Conservation (phyloP, 1,140 invertebrate species). For the Nixonia krombeini region DNA sequence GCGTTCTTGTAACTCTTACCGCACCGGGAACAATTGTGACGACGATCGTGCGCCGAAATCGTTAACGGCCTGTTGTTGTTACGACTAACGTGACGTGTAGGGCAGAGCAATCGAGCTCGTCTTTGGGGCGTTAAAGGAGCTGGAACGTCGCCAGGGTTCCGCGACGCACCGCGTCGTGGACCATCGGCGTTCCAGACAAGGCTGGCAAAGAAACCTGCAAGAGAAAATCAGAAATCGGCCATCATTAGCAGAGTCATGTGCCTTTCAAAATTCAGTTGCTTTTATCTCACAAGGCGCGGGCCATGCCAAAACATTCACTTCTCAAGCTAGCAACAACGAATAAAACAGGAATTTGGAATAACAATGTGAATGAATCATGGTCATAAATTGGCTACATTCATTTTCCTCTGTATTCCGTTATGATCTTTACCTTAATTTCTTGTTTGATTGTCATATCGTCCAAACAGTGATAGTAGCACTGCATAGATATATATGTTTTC, state of each 20-base stretch:
- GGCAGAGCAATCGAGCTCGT: slow-evolving; percentile 61
- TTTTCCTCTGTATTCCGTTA: too few species aligned
- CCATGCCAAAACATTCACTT: slow-evolving; percentile 69
- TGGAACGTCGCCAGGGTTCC: slow-evolving; percentile 47
- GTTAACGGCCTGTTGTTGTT: slow-evolving; percentile 59
- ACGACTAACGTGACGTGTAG: slow-evolving; percentile 53
- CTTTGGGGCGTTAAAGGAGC: slow-evolving; percentile 63
- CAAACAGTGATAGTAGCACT: too few species aligned
- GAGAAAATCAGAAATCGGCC: slow-evolving; percentile 28
- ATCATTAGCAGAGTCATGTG: slow-evolving; percentile 26
- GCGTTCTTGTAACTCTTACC: slow-evolving; percentile 71
- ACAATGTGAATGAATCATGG: slow-evolving; percentile 35
- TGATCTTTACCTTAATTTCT: too few species aligned
- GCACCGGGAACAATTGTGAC: slow-evolving; percentile 68
- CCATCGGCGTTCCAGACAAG: slow-evolving; percentile 61
- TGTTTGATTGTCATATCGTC: too few species aligned
- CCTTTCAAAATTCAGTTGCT: slow-evolving; percentile 37
- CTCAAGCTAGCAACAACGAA: slow-evolving; percentile 71
- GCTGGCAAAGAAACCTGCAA: slow-evolving; percentile 66
- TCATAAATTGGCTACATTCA: too few species aligned
- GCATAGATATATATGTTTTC: too few species aligned
- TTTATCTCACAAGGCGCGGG: slow-evolving; percentile 49
- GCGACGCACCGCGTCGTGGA: slow-evolving; percentile 6
- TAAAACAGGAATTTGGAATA: slow-evolving; percentile 52
- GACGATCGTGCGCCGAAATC: slow-evolving; percentile 60